Evolutionary conservation across 2,888 invertebrate genomes (phyloP).

Genomic region (Spisula subtruncata): DNA sequence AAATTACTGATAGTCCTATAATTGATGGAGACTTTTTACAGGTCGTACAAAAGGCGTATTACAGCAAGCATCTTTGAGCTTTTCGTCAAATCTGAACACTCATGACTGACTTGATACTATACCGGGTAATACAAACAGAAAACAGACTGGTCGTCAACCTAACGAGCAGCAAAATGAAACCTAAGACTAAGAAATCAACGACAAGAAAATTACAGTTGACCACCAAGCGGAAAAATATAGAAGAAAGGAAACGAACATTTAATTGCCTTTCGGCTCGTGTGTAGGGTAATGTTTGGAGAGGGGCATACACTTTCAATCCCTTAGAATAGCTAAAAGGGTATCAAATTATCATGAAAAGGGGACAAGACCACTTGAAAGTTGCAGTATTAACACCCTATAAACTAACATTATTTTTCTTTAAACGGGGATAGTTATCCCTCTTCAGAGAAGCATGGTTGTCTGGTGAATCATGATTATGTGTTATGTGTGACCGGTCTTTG

Average conservation of each 20-base stretch:
- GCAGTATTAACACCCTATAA: slow-evolving; percentile 60
- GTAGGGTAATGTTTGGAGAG: slow-evolving; percentile 51
- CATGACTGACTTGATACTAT: background rate
- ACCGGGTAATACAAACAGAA: background rate
- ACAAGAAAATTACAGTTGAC: slow-evolving; percentile 39
- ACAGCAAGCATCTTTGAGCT: background rate
- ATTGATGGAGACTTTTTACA: no score
- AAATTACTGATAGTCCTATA: no score
- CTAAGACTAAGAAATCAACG: slow-evolving; percentile 35
- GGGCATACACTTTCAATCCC: slow-evolving; percentile 41
- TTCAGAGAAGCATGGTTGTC: background rate
- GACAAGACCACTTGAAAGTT: slow-evolving; percentile 57
- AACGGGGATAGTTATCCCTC: background rate
- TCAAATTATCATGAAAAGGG: slow-evolving; percentile 59
- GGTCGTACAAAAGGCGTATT: background rate
- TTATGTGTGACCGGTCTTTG: background rate
- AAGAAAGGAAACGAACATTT: slow-evolving; percentile 48
- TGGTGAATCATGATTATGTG: background rate
- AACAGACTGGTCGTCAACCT: slow-evolving; percentile 1
- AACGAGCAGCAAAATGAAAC: slow-evolving; percentile 30
- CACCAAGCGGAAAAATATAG: slow-evolving; percentile 44
- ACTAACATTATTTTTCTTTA: slow-evolving; percentile 36
- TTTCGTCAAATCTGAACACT: background rate
- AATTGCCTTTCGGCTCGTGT: slow-evolving; percentile 69
- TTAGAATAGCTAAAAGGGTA: slow-evolving; percentile 63